phyloP scores from a whole-genome alignment of 2,888 invertebrate species.

The Harmothoe impar region DNA sequence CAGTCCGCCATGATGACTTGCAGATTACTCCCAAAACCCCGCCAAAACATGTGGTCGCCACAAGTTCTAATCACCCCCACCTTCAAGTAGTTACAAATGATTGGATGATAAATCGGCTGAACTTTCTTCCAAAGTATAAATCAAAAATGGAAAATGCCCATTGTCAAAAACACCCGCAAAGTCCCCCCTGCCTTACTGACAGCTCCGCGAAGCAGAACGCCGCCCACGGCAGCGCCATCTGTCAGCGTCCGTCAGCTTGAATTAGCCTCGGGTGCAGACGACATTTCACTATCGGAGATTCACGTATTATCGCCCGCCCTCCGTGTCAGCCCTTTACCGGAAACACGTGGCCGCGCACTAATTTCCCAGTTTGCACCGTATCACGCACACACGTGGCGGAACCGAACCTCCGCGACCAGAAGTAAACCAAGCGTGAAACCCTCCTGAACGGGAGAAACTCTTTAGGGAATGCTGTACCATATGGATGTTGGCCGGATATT shows the following conservation, averaged over 20 bases:
- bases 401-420: constrained; percentile 16
- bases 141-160: background rate
- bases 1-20: background rate
- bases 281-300: constrained; percentile 32
- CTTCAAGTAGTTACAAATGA: constrained; percentile 19
- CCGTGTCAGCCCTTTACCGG: constrained; percentile 23
- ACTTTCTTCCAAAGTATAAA: constrained; percentile 18
- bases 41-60: constrained; percentile 6
- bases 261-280: constrained; percentile 18
- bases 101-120: constrained; percentile 35
- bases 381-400: constrained; percentile 44
- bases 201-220: constrained; percentile 31
- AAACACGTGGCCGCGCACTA: constrained; percentile 50
- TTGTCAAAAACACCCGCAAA: background rate
- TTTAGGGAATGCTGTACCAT: background rate
- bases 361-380: constrained; percentile 43
- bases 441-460: background rate
- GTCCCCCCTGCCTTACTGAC: background rate
- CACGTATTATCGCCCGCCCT: constrained; percentile 7
- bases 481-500: too few species aligned
- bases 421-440: constrained; percentile 34
- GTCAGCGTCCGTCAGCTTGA: constrained; percentile 37
- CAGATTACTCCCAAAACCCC: background rate
- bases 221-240: constrained; percentile 7
- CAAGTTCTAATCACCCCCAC: constrained; percentile 18